Evolutionary conservation across 2,888 invertebrate species (phyloP).

Genomic region (Cerastis leucographa): DNA sequence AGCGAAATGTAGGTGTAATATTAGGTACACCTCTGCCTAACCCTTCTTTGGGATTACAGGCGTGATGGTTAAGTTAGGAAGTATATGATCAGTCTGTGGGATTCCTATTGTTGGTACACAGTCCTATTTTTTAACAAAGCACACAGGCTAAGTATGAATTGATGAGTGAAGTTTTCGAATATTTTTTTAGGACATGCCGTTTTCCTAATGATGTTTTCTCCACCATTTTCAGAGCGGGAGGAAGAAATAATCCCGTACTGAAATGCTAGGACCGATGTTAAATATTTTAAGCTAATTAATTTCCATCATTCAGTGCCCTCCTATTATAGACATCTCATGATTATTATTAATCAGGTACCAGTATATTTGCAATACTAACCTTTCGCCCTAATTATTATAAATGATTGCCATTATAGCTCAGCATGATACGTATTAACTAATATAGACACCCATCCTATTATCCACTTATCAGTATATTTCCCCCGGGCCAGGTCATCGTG

Average conservation of each 20-base stretch:
- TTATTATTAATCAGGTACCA: conserved; percentile 6
- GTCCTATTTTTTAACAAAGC: background rate
- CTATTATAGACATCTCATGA: background rate
- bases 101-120: background rate
- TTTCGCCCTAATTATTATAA: conserved; percentile 19
- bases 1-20: too few species aligned
- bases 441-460: conserved; percentile 1
- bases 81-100: background rate
- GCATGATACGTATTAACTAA: conserved; percentile 7
- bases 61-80: too few species aligned
- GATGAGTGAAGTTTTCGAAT: background rate
- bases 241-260: background rate
- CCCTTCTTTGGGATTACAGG: too few species aligned
- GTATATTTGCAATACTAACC: conserved; percentile 25
- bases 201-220: background rate
- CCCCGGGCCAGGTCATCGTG: conserved; percentile 35
- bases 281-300: background rate
- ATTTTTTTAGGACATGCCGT: background rate
- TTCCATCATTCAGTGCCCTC: background rate
- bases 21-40: too few species aligned
- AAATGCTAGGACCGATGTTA: background rate
- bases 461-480: conserved; percentile 33
- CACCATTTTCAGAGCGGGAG: background rate
- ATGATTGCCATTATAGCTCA: background rate
- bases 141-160: background rate